Evolutionary conservation across 2,888 invertebrate species (phyloP).

Genomic region (Drosophila ochracea): DNA sequence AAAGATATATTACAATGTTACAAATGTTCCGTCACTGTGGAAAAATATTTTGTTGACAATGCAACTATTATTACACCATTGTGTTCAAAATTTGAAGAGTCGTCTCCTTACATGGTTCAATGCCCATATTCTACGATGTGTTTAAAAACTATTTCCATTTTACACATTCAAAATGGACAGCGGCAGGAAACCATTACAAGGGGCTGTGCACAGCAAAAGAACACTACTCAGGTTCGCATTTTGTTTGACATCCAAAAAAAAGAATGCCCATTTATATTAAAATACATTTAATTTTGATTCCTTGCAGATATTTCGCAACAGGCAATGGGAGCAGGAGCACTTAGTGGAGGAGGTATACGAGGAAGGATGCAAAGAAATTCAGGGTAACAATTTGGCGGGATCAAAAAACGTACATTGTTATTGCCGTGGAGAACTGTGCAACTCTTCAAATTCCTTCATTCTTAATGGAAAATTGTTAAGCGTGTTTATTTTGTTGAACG

Average conservation of each 20-base stretch:
- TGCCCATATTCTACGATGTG: slow-evolving; percentile 94
- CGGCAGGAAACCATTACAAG: slow-evolving; percentile 85
- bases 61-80: slow-evolving; percentile 87
- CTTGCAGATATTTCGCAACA: slow-evolving; percentile 86
- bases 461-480: slow-evolving; percentile 86
- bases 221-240: slow-evolving; percentile 85
- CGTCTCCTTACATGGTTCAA: slow-evolving; percentile 89
- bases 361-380: slow-evolving; percentile 89
- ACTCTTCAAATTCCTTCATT: slow-evolving; percentile 85
- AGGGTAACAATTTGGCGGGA: slow-evolving; percentile 87
- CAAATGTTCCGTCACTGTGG: slow-evolving; percentile 89
- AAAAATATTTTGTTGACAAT: slow-evolving; percentile 85
- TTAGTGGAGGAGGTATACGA: slow-evolving; percentile 90
- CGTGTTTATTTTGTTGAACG: slow-evolving; percentile 81
- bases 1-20: slow-evolving; percentile 88
- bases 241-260: not conserved
- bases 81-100: slow-evolving; percentile 91
- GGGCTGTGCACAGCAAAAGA: slow-evolving; percentile 91
- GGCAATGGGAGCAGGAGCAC: slow-evolving; percentile 88
- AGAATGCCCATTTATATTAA: not conserved
- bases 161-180: slow-evolving; percentile 88
- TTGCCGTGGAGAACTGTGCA: slow-evolving; percentile 91
- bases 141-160: slow-evolving; percentile 90
- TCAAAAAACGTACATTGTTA: slow-evolving; percentile 88
- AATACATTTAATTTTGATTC: slow-evolving; percentile 51